Base-by-base conservation (phyloP, 2,797 vertebrate genomes). In the Molossus molossus region DNA sequence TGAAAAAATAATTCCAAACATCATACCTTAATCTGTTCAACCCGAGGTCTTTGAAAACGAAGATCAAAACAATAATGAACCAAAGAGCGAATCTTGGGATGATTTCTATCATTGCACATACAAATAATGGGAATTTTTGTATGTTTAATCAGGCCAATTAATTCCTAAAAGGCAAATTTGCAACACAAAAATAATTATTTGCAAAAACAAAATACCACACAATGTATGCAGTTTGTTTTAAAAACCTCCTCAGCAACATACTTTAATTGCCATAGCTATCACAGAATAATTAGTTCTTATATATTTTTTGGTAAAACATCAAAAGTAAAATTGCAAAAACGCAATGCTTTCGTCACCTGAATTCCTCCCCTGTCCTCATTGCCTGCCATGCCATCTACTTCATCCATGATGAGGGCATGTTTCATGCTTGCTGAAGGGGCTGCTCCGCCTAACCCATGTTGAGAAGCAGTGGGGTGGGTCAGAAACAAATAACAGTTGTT, bases 51-150 rank as follows among this genome's bases (percentile, higher is more conserved):
- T 98, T 99, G 99, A 98, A 99, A 99, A 92, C 99, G 99, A 97
- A 99, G 99, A 97, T 99, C 99, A 5, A 99, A 99, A 96, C 99
- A 99, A 97, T 99, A 99, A 98, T 99, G 99, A 53, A 99, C 98
- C 93, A 99, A 97, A 9, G 99, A 99, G 40, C 99, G 98, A 79
- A 99, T 99, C 98, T 99, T 99, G 15, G 98, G 99, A 96, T 99
- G 99, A 97, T 99, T 99, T n/a, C 99, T 99, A 90, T 99, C 99
- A 17, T 99, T 99, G 96, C 99, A 99, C 99, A 99, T 99, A 97
- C 99, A 99, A 98, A 99, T 99, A 97, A 99, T 99, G 90, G 99
- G 99, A 67, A 99, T 99, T 98, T 99, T 99, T 12, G 99, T 99
- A 75, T 98, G 98, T 87, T 98, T 99, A 90, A 99, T 99, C 97